Evolutionary conservation across 2,797 vertebrate species (phyloP), one percentile per base, ranked within the genome.

Genomic region (Pangasius krempfi): DNA sequence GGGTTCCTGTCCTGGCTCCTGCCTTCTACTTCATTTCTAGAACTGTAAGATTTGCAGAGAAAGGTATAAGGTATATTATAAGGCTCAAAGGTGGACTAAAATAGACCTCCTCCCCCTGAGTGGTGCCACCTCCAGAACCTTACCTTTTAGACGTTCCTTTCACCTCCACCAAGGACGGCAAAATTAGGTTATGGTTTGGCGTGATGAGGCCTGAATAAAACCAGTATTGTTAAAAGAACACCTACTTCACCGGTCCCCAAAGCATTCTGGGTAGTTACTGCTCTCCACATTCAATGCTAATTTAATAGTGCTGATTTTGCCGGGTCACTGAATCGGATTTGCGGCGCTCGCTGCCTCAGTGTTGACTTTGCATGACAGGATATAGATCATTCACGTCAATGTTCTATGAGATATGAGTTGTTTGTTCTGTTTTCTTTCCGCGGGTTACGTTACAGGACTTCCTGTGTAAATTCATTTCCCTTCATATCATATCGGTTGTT

Each of bases 1-100:
- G 52, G 52, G 16, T 76, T 70, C 56, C 30, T 84, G n/a, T 47
- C 81, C 54, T 75, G 14, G 22, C 87, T 83, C 33, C 20, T 83
- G 33, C 92, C 92, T 92, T 89, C 91, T 92, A 91, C 92, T 93
- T 93, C 94, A 92, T 95, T 64, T 88, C 66, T 60, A 66, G 30
- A 78, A 52, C 70, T 78, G 76, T 20, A 88, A 84, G 47, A 86
- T 86, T 86, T 76, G 7, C 14, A 58, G 33, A 75, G 84, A 75
- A 86, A 40, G 47, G 47, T 47, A 47, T 47, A 47, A 47, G 47
- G 47, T 47, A 47, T 47, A 47, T 47, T 47, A 47, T 47, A 47
- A 47, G 60, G 50, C 37, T 13, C 8, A 40, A 76, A 86, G 72
- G 70, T 75, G 52, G 33, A 60, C 68, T 86, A 86, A 86, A 86